Evolutionary conservation across 2,888 invertebrate genomes (phyloP).

Genomic region (Mamestra brassicae): DNA sequence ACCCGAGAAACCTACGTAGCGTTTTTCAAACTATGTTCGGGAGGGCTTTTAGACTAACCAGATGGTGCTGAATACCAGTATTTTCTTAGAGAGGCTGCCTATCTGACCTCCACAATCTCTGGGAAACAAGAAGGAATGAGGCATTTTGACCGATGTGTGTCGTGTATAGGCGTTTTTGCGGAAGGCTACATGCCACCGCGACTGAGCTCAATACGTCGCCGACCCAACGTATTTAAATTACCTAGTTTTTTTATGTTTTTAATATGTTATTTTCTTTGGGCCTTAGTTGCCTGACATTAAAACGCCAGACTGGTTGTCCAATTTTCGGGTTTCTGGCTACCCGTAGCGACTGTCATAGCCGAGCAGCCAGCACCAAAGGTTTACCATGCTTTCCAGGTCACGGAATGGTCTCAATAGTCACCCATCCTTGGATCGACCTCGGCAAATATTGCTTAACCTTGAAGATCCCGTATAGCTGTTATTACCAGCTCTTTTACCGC

Average conservation of each 20-base stretch:
- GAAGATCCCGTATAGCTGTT: neutral
- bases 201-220: too few species aligned
- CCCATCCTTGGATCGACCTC: neutral
- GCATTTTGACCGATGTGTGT: too few species aligned
- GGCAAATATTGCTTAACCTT: neutral
- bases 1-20: neutral
- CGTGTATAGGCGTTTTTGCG: too few species aligned
- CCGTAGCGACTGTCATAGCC: neutral
- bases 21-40: neutral
- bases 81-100: neutral
- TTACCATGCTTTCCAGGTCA: neutral
- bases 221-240: too few species aligned
- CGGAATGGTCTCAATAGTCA: neutral
- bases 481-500: conserved; percentile 55
- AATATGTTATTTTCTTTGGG: too few species aligned
- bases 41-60: neutral
- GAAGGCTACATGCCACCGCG: too few species aligned
- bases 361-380: neutral
- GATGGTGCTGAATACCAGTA: neutral
- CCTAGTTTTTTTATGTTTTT: too few species aligned
- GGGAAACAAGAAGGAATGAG: neutral
- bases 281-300: too few species aligned
- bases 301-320: neutral
- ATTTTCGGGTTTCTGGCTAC: neutral
- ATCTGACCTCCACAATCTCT: neutral